Evolutionary conservation across 2,797 vertebrate genomes (phyloP).

Genomic region (Enteromius afrohamiltoni): DNA sequence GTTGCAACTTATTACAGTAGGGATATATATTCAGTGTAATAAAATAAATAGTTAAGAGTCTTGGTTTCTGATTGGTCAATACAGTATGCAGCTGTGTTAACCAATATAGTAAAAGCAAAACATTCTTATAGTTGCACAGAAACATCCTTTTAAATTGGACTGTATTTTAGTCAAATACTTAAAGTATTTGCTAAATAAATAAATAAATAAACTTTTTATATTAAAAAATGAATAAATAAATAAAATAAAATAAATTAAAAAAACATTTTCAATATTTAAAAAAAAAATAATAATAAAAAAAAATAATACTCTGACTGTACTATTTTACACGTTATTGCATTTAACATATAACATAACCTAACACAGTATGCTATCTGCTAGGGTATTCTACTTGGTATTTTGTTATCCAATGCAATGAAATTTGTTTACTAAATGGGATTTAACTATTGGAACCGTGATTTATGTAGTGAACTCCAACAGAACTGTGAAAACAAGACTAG

Average conservation of each 20-base stretch:
- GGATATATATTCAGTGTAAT: neutral
- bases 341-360: too few relatives aligned
- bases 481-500: neutral
- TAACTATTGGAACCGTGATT: neutral
- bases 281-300: neutral
- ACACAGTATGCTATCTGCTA: too few relatives aligned
- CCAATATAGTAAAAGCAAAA: neutral
- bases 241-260: neutral
- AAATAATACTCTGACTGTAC: neutral
- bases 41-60: neutral
- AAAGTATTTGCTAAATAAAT: neutral
- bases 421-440: neutral
- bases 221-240: neutral
- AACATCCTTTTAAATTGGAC: neutral
- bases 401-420: neutral
- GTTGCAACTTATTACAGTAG: constrained; percentile 50
- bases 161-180: neutral
- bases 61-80: neutral
- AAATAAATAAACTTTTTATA: too few relatives aligned
- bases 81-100: neutral
- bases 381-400: neutral
- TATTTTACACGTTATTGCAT: neutral
- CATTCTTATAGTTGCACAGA: neutral
- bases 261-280: neutral
- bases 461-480: neutral